A percentile compares a stretch with the other conserved stretches of the same genome.
Conservation (phyloP, 2,797 vertebrate species). For the Phaenicophaeus curvirostris region DNA sequence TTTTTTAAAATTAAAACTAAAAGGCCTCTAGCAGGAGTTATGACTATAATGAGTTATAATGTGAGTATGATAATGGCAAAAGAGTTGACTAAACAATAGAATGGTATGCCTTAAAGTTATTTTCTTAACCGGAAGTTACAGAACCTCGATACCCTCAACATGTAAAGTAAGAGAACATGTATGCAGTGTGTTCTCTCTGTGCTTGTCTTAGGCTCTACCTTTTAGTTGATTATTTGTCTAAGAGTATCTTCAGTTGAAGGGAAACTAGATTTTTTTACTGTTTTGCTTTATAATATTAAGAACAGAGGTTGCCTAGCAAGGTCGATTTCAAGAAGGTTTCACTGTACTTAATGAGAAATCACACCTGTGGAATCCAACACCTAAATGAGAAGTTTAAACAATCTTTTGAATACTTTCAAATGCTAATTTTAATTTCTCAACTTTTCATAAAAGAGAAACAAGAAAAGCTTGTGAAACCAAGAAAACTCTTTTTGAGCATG, state of each 20-base stretch:
- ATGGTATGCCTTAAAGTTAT: not conserved
- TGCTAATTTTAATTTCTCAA: slow-evolving; percentile 82
- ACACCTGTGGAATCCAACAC: slow-evolving; percentile 75
- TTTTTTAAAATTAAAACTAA: not conserved
- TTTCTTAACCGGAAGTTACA: not conserved
- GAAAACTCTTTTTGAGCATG: slow-evolving; percentile 78
- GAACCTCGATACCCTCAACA: not conserved
- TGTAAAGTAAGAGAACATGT: not conserved
- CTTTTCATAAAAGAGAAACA: slow-evolving; percentile 81
- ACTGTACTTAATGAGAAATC: slow-evolving; percentile 56
- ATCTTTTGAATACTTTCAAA: slow-evolving; percentile 82
- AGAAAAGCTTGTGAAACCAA: slow-evolving; percentile 85
- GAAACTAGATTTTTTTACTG: not conserved
- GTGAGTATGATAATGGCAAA: not conserved
- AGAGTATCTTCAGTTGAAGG: not conserved
- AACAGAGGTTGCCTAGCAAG: slow-evolving; percentile 24
- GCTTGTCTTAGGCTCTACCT: not conserved
- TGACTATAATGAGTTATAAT: not conserved
- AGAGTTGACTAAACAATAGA: not conserved
- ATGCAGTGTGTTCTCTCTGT: fast-evolving
- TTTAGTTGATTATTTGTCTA: not conserved
- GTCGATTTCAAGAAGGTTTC: slow-evolving; percentile 44
- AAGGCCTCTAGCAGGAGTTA: not conserved
- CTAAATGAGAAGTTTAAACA: slow-evolving; percentile 70
- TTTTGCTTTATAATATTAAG: slow-evolving; percentile 1